These are phyloP conservation scores for Drosophila auraria DNA, from an alignment of 1,140 invertebrate species.

Conservation along the genomic window DNA sequence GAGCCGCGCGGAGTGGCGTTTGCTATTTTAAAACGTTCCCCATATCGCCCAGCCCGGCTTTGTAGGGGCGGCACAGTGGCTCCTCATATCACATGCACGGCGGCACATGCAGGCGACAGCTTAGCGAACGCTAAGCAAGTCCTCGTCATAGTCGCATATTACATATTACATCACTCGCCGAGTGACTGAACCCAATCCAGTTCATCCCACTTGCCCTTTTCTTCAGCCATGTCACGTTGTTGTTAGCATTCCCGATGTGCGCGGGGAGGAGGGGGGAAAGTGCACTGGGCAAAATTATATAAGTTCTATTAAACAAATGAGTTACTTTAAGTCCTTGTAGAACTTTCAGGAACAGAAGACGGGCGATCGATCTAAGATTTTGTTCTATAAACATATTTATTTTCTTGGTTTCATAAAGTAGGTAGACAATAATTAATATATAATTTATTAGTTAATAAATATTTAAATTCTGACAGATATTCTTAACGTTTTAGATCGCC, in stretches of 20 bases:
- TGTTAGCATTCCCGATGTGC: conserved; percentile 68
- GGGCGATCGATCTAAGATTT: too few relatives aligned
- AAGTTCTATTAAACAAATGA: too few relatives aligned
- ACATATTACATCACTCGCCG: conserved; percentile 79
- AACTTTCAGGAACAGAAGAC: too few relatives aligned
- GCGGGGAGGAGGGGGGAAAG: not conserved
- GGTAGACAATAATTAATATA: too few relatives aligned
- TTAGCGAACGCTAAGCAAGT: conserved; percentile 75
- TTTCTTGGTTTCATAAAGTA: too few relatives aligned
- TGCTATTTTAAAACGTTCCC: conserved; percentile 61
- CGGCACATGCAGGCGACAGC: conserved; percentile 77
- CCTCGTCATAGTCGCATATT: conserved; percentile 73
- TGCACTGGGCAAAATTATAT: conserved; percentile 5
- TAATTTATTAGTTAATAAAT: too few relatives aligned
- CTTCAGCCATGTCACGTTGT: conserved; percentile 79
- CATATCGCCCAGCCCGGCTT: not conserved
- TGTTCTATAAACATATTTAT: too few relatives aligned
- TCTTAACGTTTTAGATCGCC: too few relatives aligned
- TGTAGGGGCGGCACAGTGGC: conserved; percentile 8
- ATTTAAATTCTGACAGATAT: too few relatives aligned
- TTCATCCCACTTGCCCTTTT: conserved; percentile 56
- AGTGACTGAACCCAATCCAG: conserved; percentile 65
- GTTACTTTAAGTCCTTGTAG: too few relatives aligned
- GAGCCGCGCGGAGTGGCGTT: conserved; percentile 30
- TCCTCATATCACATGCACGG: conserved; percentile 76